A percentile compares a stretch with the other conserved stretches of the same genome.
Conservation (phyloP, 2,888 invertebrate genomes). For the Acleris literana region DNA sequence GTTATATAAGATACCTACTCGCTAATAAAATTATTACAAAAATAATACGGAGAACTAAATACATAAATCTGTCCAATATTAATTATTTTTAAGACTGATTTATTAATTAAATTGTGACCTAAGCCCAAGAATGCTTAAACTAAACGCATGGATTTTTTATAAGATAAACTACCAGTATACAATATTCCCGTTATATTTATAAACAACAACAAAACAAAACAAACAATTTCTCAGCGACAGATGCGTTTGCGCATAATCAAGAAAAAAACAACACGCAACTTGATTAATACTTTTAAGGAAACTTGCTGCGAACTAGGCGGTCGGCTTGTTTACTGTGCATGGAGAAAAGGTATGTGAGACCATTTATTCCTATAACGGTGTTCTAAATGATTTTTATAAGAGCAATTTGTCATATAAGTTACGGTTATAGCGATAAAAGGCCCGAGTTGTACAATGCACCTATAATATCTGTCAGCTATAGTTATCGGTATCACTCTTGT, state of each 20-base stretch:
- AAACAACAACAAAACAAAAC: slow-evolving; percentile 27
- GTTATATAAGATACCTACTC: too few relatives aligned
- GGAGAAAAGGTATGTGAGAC: slow-evolving; percentile 29
- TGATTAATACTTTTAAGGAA: slow-evolving; percentile 77
- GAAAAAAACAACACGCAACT: slow-evolving; percentile 59
- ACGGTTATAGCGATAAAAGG: background rate
- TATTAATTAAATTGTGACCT: too few relatives aligned
- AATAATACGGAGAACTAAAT: too few relatives aligned
- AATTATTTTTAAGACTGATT: too few relatives aligned
- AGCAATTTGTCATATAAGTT: slow-evolving; percentile 16
- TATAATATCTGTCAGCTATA: too few relatives aligned
- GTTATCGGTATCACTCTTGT: too few relatives aligned
- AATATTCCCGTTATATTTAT: background rate
- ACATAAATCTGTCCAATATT: too few relatives aligned
- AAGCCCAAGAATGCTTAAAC: too few relatives aligned
- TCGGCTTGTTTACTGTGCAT: slow-evolving; percentile 25
- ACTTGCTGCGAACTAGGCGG: slow-evolving; percentile 62
- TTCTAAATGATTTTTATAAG: slow-evolving; percentile 22
- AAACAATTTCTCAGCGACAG: slow-evolving; percentile 54
- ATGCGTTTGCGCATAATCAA: slow-evolving; percentile 62
- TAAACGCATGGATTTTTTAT: too few relatives aligned
- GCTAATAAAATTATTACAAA: too few relatives aligned
- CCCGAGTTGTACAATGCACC: too few relatives aligned
- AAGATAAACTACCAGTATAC: too few relatives aligned
- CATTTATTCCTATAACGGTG: slow-evolving; percentile 24